Evolutionary conservation across 1,140 invertebrate species (phyloP).

Genomic region (Rhynchophorus ferrugineus): DNA sequence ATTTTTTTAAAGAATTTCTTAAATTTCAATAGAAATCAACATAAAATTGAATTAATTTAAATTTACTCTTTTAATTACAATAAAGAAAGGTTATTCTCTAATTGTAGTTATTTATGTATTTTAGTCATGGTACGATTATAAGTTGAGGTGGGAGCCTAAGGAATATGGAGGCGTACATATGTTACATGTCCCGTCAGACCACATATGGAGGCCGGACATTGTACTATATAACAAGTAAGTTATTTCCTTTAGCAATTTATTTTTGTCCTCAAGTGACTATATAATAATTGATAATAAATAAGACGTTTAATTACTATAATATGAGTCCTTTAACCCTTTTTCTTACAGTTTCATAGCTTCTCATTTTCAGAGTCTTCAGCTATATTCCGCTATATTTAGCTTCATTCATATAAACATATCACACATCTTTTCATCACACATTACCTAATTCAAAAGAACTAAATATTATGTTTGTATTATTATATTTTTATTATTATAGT

Average conservation of each 20-base stretch:
- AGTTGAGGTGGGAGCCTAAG: conserved; percentile 88
- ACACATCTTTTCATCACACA: background rate
- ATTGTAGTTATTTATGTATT: no score
- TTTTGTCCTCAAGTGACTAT: no score
- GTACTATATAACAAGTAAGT: conserved; percentile 94
- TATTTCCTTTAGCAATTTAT: conserved; percentile 3
- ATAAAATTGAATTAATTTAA: no score
- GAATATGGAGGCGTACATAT: conserved; percentile 93
- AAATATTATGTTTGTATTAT: no score
- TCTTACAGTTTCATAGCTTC: background rate
- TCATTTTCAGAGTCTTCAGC: background rate
- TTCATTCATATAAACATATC: background rate
- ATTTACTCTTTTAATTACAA: no score
- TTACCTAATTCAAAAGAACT: no score
- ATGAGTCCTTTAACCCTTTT: background rate
- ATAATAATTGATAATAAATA: no score
- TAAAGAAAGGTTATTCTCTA: no score
- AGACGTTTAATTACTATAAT: background rate
- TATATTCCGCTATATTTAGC: background rate
- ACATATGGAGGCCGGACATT: conserved; percentile 94
- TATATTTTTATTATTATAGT: no score
- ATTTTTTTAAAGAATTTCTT: background rate
- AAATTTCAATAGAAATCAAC: conserved; percentile 6
- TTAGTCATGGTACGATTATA: conserved; percentile 94
- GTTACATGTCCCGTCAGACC: conserved; percentile 90